Base-by-base conservation (phyloP, 2,113 vertebrate genomes). In the Hydropotes inermis region DNA sequence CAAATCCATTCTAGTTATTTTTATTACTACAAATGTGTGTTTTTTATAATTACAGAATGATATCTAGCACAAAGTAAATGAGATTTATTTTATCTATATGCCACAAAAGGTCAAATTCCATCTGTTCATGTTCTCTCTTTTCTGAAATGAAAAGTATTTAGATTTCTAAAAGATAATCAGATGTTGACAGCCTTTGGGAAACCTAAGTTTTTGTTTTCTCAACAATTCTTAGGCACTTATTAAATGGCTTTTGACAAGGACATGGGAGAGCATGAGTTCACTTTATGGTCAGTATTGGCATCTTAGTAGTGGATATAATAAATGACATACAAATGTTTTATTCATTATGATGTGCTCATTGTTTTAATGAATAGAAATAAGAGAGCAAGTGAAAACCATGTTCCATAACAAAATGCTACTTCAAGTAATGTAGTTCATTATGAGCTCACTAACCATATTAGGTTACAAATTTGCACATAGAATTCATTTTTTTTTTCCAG, bases 21-120 rank as follows among this genome's bases (percentile, higher is more conserved):
- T 95, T 6, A 87, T 78, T 94, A 19, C 54, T 95, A 3, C 47
- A 55, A 89, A 54, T 21, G 6, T 74, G 11, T 6, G 60, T 39
- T 95, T 89, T 94, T 94, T 67, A 85, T 94, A 94, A 97, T 93
- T 97, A 84, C 13, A 87, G 15, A 93, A 78, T 93, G 19, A 81
- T 97, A 87, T 86, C 91, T 83, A 91, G 6, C n/a, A 91, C 17
- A 70, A 83, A 90, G 28, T 39, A 97, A 95, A 94, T 97, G 94
- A 45, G 36, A 70, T 95, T 97, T 89, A 94, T 88, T 93, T 96
- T 96, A 94, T 84, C 67, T 43, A 90, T 96, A 95, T 97, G 17
- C 33, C 85, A 95, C 50, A 94, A 87, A 97, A 96, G 91, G 61
- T 97, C 87, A 97, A 96, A 96, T 97, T 86, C 45, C 28, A 93